These are phyloP conservation scores for Tachuris rubrigastra DNA, from an alignment of 2,113 vertebrate species.

Conservation along the genomic window DNA sequence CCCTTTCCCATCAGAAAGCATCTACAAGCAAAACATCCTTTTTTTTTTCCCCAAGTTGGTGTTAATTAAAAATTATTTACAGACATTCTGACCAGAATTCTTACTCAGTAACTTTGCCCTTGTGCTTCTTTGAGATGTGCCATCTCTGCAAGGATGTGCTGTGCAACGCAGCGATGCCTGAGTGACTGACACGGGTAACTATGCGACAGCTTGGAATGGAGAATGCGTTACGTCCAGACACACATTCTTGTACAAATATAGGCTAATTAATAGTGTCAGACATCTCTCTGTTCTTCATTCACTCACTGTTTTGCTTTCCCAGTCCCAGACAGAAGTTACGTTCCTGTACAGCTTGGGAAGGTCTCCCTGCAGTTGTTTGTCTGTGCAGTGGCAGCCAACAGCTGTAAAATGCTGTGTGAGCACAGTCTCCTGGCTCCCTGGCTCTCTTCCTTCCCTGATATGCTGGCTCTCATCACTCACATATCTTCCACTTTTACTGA, in stretches of 20 bases:
- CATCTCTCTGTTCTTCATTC: neutral
- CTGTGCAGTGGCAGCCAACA: neutral
- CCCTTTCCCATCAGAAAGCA: constrained; percentile 1
- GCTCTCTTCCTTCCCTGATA: neutral
- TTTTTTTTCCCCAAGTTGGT: neutral
- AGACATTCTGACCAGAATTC: neutral
- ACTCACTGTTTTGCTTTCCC: neutral
- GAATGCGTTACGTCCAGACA: neutral
- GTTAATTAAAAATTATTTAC: constrained; percentile 13
- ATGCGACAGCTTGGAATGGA: neutral
- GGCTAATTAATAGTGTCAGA: neutral
- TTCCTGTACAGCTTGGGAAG: neutral
- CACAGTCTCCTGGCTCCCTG: neutral
- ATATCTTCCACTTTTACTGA: neutral
- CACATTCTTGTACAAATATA: neutral
- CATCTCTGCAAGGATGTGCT: neutral
- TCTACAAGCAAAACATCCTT: neutral
- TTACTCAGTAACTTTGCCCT: neutral
- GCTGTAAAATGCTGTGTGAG: neutral
- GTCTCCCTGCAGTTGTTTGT: neutral
- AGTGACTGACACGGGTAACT: neutral
- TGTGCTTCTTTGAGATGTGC: neutral
- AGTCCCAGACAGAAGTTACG: neutral
- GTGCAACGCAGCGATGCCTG: neutral
- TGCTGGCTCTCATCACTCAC: fast-evolving